Percentiles rank a stretch among this genome's conserved stretches.
Conservation (phyloP, 2,888 invertebrate genomes). For the Sepioteuthis lessoniana region DNA sequence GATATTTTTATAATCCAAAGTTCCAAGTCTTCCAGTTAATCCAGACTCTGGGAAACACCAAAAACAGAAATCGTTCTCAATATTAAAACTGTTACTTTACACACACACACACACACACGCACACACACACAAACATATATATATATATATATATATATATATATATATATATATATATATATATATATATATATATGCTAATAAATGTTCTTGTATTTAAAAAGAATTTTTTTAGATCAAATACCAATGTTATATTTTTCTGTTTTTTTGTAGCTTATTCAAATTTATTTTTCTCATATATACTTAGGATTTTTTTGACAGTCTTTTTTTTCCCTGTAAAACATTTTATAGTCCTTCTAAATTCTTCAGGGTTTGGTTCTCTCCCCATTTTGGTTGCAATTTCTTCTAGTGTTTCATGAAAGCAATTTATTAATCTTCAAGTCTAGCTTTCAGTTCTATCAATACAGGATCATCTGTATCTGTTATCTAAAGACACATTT, state of each 20-base stretch:
- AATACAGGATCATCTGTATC: neutral
- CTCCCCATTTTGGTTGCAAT: neutral
- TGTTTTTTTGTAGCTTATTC: neutral
- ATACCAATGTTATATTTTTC: no score
- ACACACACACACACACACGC: no score
- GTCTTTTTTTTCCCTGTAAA: neutral
- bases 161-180: no score
- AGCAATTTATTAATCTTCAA: neutral
- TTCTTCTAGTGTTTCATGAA: constrained; percentile 21
- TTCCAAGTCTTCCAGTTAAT: neutral
- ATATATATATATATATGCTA: no score
- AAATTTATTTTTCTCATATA: neutral
- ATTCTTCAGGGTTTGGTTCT: neutral
- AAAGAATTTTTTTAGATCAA: no score
- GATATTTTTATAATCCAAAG: neutral
- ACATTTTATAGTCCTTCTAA: neutral
- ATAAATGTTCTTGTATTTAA: no score
- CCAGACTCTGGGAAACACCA: neutral
- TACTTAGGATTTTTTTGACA: neutral
- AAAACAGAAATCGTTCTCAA: neutral
- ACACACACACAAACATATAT: no score
- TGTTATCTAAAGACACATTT: neutral
- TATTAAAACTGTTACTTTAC: neutral
- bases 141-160: no score
- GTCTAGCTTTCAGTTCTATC: constrained; percentile 21